Percentiles rank a stretch among this genome's conserved stretches.
Conservation (phyloP, 2,888 invertebrate species). For the Luperina testacea region DNA sequence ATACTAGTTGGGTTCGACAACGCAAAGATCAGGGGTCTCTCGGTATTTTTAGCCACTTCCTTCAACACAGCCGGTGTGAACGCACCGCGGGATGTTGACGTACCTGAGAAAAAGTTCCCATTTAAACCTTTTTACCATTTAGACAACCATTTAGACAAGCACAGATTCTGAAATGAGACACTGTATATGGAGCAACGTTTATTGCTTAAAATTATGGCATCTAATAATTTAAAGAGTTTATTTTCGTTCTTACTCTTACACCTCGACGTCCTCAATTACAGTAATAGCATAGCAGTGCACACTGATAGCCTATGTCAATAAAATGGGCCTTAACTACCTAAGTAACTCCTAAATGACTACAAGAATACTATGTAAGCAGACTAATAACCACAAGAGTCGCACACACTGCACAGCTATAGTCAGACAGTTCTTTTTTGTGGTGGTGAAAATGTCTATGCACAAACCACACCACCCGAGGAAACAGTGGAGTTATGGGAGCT, state of each 20-base stretch:
- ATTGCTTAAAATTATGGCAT: not conserved
- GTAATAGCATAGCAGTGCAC: not conserved
- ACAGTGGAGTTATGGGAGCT: not conserved
- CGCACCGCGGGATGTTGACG: slow-evolving; percentile 93
- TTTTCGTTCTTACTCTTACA: not conserved
- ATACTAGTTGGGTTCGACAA: slow-evolving; percentile 98
- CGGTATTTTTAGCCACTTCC: slow-evolving; percentile 95
- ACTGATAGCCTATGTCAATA: not conserved
- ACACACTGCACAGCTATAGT: not conserved
- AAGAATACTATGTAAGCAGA: not conserved
- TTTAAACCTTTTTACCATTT: too few species aligned
- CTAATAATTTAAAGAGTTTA: not conserved
- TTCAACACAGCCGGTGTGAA: slow-evolving; percentile 95
- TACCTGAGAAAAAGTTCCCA: slow-evolving; percentile 23
- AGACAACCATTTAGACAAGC: too few species aligned
- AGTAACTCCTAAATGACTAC: not conserved
- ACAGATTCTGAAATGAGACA: not conserved
- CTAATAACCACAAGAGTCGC: not conserved
- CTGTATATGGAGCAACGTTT: not conserved
- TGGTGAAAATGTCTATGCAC: not conserved
- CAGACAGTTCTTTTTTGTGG: not conserved
- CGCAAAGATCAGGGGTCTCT: slow-evolving; percentile 97
- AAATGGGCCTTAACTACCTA: not conserved
- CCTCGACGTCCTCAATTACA: not conserved
- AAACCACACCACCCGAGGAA: not conserved